These are phyloP conservation scores for Spermophilus dauricus DNA, from an alignment of 2,113 vertebrate genomes.

Conservation along the genomic window DNA sequence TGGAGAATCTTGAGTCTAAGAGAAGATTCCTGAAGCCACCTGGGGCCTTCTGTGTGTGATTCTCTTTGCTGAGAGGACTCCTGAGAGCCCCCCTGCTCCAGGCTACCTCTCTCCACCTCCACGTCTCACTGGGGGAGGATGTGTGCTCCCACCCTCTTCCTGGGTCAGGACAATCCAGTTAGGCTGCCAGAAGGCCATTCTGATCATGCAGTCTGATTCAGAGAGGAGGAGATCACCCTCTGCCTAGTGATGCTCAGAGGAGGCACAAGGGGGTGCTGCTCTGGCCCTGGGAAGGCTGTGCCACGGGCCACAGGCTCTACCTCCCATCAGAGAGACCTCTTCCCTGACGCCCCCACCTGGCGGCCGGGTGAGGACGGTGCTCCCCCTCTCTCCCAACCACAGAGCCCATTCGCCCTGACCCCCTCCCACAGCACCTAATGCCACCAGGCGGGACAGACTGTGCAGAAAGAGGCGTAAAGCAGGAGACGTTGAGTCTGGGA, in stretches of 20 bases:
- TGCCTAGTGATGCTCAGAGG: background rate
- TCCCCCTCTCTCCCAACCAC: background rate
- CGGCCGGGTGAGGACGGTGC: background rate
- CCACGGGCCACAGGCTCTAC: background rate
- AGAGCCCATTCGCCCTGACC: background rate
- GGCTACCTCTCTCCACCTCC: background rate
- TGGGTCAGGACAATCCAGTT: background rate
- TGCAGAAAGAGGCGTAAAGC: background rate
- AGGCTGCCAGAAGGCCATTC: background rate
- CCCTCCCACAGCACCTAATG: background rate
- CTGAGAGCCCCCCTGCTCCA: background rate
- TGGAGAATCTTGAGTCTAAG: background rate
- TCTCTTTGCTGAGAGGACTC: background rate
- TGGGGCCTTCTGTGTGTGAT: background rate
- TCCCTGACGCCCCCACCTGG: too few species aligned
- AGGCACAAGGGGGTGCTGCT: background rate
- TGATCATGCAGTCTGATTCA: too few species aligned
- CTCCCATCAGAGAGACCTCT: background rate
- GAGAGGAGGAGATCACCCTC: background rate
- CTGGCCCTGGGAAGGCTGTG: background rate
- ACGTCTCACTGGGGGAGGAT: background rate
- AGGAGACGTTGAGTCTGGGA: background rate
- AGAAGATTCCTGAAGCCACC: conserved; percentile 7
- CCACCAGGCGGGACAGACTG: background rate
- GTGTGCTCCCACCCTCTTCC: background rate